Base-by-base conservation (phyloP, 2,113 vertebrate species). In the Lamprotornis superbus region DNA sequence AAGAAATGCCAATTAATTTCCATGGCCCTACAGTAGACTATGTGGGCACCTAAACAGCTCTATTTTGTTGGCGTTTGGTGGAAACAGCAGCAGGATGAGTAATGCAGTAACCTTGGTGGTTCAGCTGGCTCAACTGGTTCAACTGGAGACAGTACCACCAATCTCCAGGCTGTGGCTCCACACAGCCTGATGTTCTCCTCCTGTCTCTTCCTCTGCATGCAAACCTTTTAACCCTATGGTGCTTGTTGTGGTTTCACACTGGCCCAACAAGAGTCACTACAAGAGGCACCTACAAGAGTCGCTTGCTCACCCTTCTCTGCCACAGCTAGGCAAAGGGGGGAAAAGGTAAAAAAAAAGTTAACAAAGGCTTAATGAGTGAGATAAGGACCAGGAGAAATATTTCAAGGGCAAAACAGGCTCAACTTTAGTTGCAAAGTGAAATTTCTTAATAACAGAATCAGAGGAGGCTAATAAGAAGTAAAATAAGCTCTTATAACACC, bases 241-340 rank as follows among this genome's bases (percentile, higher is more conserved):
- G 30, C 23, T 52, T 63, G 17, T n/a, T 0, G 2, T 63, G 30
- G 17, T 52, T 50, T 63, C 30, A 42, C 37, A 11, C 59, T 64
- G 59, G 24, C 19, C 31, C 30, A 42, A 28, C 0, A 2, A 8
- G 18, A 42, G 30, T 10, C 4, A 12, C 44, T 20, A 28, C 0
- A 2, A 8, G 23, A 42, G 30, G 14, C 4, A 25, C 44, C 27
- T 14, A 15, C 0, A 5, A 33, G 28, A 61, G 22, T 20, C 2
- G 2, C 10, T 27, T 1, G 3, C 30, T 52, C 30, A 52, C 14
- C 18, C 8, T 52, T 30, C 14, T 23, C 46, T 40, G 23, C 17
- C 30, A 52, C 23, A 63, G 18, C 75, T 52, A 23, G 47, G 31
- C 7, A 42, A 64, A 64, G 24, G 7, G n/a, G 7, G 5, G 30